phyloP scores from a whole-genome alignment of 2,797 vertebrate genomes.

The Sternotherus odoratus region DNA sequence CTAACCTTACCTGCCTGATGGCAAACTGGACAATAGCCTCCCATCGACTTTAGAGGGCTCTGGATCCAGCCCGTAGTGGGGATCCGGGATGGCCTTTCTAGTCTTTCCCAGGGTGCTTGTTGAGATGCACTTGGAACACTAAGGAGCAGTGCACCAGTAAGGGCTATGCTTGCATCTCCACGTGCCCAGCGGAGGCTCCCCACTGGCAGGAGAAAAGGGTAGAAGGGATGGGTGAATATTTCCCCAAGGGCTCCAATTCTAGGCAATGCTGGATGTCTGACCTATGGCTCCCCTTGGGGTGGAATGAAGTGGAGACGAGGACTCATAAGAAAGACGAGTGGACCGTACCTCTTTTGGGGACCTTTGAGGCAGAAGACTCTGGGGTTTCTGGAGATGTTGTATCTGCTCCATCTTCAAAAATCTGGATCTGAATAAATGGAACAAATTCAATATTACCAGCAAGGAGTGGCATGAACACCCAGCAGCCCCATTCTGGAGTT shows the following conservation, averaged over 20 bases:
- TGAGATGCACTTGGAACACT: rapidly evolving
- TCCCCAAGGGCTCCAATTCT: rapidly evolving
- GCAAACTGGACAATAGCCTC: too few species aligned
- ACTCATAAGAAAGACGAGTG: rapidly evolving
- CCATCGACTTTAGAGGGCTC: not conserved
- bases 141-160: not conserved
- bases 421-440: conserved; percentile 87
- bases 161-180: not conserved
- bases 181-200: too few species aligned
- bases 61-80: too few species aligned
- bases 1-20: not conserved
- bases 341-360: conserved; percentile 90
- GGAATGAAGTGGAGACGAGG: not conserved
- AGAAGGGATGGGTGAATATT: not conserved
- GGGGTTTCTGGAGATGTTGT: conserved; percentile 96
- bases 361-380: conserved; percentile 88
- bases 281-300: not conserved
- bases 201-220: not conserved
- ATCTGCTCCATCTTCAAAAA: conserved; percentile 94
- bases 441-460: rapidly evolving
- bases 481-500: not conserved
- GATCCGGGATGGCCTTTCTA: not conserved
- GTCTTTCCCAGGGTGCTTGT: rapidly evolving
- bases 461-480: rapidly evolving
- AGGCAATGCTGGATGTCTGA: not conserved